Conservation (phyloP, 2,888 invertebrate genomes). For the Apotomis turbidana region DNA sequence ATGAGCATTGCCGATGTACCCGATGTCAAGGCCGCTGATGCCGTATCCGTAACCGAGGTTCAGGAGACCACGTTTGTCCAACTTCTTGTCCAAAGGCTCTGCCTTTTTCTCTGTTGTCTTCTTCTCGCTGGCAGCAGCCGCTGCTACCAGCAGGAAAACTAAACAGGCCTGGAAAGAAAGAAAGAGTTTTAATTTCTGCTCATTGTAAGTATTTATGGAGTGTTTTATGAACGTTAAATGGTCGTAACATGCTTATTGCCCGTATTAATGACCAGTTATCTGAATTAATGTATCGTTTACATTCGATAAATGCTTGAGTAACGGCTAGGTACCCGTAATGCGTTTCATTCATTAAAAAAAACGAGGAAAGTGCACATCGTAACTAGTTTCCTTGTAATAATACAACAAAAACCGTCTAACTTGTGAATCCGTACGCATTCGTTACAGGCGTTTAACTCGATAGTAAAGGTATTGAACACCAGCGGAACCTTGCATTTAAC, state of each 20-base stretch:
- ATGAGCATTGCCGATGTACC: conserved; percentile 87
- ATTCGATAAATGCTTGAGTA: conserved; percentile 39
- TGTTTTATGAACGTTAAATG: conserved; percentile 7
- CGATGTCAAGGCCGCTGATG: conserved; percentile 88
- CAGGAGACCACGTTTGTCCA: conserved; percentile 91
- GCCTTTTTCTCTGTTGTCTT: conserved; percentile 83
- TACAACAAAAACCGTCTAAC: conserved; percentile 27
- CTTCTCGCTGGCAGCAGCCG: conserved; percentile 88
- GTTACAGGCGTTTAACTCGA: conserved; percentile 31
- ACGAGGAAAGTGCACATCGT: conserved; percentile 44
- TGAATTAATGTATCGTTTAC: conserved; percentile 34
- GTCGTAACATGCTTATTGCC: not conserved
- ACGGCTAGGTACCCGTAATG: conserved; percentile 40
- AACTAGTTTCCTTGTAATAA: conserved; percentile 42
- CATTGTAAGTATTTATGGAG: not conserved
- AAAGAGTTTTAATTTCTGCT: not conserved
- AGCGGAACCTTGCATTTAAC: conserved; percentile 29
- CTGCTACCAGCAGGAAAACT: conserved; percentile 90
- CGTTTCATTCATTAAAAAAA: conserved; percentile 41
- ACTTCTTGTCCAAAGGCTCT: conserved; percentile 88
- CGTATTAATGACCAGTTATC: conserved; percentile 19
- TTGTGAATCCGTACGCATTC: conserved; percentile 37
- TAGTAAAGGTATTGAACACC: conserved; percentile 25
- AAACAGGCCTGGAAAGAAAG: conserved; percentile 85
- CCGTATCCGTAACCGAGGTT: conserved; percentile 92